phyloP scores from a whole-genome alignment of 1,140 invertebrate genomes.

The Brachionus calyciflorus region DNA sequence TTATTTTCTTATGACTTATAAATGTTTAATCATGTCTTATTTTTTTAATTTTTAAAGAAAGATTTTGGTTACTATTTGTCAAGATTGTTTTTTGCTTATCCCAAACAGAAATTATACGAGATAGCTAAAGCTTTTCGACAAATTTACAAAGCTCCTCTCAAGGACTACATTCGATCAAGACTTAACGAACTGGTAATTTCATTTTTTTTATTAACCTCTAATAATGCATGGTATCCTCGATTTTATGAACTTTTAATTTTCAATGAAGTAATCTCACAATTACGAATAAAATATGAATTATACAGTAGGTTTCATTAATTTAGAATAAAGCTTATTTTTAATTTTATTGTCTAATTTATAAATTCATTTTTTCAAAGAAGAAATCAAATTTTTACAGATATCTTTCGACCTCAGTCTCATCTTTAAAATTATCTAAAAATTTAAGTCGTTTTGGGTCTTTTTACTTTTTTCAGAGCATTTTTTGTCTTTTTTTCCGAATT shows the following conservation, averaged over 20 bases:
- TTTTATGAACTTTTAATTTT: background rate
- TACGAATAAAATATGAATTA: no score
- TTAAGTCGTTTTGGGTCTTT: no score
- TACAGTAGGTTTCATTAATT: no score
- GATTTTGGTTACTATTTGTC: conserved; percentile 45
- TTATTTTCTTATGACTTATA: no score
- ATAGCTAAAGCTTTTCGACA: conserved; percentile 23
- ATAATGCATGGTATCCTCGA: background rate
- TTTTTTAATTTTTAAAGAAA: conserved; percentile 17
- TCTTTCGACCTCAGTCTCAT: no score
- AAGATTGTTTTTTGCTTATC: conserved; percentile 25
- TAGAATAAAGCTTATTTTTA: no score
- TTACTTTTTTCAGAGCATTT: no score
- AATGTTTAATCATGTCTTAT: background rate
- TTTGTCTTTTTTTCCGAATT: no score
- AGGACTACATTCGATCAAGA: conserved; percentile 30
- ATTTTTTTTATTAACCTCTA: background rate
- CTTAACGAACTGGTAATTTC: conserved; percentile 10
- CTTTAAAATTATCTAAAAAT: no score
- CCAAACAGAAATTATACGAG: conserved; percentile 28
- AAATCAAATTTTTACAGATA: no score
- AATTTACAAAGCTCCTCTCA: conserved; percentile 22
- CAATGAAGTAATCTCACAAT: background rate
- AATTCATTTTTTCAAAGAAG: no score
- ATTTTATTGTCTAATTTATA: no score